Conservation (phyloP, 2,113 vertebrate genomes). For the Pao palembangensis region DNA sequence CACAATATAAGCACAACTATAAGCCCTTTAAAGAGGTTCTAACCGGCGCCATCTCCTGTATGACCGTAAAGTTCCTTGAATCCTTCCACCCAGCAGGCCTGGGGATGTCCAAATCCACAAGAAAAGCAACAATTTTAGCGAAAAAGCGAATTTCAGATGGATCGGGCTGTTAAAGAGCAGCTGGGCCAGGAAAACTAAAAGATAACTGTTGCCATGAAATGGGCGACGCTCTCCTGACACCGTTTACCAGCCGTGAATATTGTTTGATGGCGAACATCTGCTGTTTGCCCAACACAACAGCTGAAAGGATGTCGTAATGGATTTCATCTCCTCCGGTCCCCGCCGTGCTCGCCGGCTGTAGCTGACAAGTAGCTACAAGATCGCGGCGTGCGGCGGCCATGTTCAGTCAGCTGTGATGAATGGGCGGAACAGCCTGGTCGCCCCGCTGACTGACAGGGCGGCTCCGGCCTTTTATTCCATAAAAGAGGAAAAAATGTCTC, state of each 20-base stretch:
- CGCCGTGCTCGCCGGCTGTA: background rate
- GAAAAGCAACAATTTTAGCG: too few relatives aligned
- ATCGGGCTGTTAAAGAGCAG: too few relatives aligned
- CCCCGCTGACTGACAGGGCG: conserved; percentile 24
- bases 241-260: background rate
- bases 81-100: too few relatives aligned
- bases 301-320: conserved; percentile 20
- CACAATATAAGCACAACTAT: too few relatives aligned
- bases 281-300: conserved; percentile 11
- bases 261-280: conserved; percentile 33
- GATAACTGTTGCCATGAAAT: background rate
- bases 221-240: background rate
- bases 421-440: conserved; percentile 20
- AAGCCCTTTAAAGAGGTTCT: too few relatives aligned
- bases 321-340: conserved; percentile 14
- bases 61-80: too few relatives aligned
- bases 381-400: background rate
- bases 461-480: conserved; percentile 24
- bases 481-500: conserved; percentile 29
- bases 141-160: too few relatives aligned
- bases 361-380: conserved; percentile 34
- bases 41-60: too few relatives aligned
- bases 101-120: too few relatives aligned
- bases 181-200: too few relatives aligned
- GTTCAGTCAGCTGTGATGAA: conserved; percentile 34